These are phyloP conservation scores for Sericinus montela DNA, from an alignment of 2,888 invertebrate genomes.

Conservation along the genomic window DNA sequence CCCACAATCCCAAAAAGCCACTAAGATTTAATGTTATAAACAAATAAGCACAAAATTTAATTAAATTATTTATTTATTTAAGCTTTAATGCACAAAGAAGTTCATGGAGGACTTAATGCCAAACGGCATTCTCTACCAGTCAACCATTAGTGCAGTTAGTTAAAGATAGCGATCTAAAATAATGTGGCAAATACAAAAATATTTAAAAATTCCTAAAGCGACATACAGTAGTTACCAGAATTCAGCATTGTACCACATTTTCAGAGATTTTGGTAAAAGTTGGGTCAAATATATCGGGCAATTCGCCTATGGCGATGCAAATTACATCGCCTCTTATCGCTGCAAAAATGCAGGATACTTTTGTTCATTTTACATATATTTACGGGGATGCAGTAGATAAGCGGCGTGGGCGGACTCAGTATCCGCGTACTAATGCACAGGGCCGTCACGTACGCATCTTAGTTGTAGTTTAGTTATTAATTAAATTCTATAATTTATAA, in stretches of 20 bases:
- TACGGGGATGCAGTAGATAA: constrained; percentile 61
- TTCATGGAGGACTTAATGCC: too few species aligned
- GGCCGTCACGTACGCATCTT: constrained; percentile 41
- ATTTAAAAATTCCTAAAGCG: too few species aligned
- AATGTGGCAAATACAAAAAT: too few species aligned
- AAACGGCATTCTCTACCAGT: too few species aligned
- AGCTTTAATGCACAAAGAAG: too few species aligned
- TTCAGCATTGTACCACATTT: background rate
- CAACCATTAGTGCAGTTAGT: too few species aligned
- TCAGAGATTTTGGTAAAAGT: constrained; percentile 56
- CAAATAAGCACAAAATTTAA: too few species aligned
- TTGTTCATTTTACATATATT: constrained; percentile 74
- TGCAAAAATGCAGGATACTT: constrained; percentile 72
- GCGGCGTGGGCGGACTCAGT: constrained; percentile 57
- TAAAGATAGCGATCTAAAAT: too few species aligned
- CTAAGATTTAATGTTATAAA: too few species aligned
- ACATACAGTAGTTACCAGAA: too few species aligned
- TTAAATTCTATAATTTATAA: constrained; percentile 1
- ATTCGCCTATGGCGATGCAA: constrained; percentile 66
- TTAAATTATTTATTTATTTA: too few species aligned
- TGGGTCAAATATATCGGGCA: constrained; percentile 52
- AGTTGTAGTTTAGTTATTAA: constrained; percentile 30
- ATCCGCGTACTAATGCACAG: constrained; percentile 58
- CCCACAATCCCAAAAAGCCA: too few species aligned
- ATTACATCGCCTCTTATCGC: constrained; percentile 71